Evolutionary conservation across 2,113 vertebrate genomes (phyloP).

Genomic region (Pimephales promelas): DNA sequence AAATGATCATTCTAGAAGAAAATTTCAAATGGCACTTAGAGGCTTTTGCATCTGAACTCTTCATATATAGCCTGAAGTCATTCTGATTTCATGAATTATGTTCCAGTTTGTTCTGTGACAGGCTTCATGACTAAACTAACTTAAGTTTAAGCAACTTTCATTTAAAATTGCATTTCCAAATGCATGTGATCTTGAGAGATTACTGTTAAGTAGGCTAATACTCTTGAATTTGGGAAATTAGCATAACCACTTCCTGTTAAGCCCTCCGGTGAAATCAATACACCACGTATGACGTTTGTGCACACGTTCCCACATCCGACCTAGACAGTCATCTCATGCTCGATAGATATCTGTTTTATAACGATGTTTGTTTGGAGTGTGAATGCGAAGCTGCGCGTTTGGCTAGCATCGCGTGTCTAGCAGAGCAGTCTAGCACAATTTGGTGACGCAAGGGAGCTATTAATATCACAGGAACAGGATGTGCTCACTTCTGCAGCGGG

Average conservation of each 20-base stretch:
- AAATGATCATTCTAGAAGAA: no score
- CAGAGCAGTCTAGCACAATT: conserved; percentile 69
- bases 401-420: conserved; percentile 72
- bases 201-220: neutral
- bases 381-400: conserved; percentile 60
- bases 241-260: conserved; percentile 12
- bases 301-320: conserved; percentile 16
- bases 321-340: conserved; percentile 35
- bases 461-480: conserved; percentile 81
- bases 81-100: neutral
- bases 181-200: neutral
- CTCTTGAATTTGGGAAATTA: neutral
- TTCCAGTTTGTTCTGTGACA: neutral
- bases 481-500: conserved; percentile 73
- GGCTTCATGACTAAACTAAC: neutral
- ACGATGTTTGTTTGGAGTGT: conserved; percentile 62
- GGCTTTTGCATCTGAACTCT: no score
- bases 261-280: neutral
- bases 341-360: conserved; percentile 67
- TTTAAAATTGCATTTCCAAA: neutral
- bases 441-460: conserved; percentile 81
- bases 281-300: neutral
- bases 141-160: neutral
- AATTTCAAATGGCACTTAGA: no score
- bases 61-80: no score